phyloP scores from a whole-genome alignment of 2,113 vertebrate genomes.

The Alosa alosa region DNA sequence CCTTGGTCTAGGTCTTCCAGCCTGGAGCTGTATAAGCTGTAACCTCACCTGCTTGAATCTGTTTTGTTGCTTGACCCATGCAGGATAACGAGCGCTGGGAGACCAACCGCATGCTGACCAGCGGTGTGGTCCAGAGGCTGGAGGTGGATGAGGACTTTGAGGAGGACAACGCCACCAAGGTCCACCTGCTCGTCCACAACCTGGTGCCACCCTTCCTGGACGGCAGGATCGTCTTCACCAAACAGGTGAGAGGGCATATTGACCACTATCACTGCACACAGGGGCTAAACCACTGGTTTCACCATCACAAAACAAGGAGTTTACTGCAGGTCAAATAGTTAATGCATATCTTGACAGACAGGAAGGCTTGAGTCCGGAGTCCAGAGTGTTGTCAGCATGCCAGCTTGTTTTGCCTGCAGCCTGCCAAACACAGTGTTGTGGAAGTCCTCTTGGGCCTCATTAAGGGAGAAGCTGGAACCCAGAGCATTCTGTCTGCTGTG shows the following conservation, averaged over 20 bases:
- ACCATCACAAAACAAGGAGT: neutral
- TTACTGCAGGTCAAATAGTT: neutral
- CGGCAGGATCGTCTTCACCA: conserved; percentile 97
- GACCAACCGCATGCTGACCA: conserved; percentile 98
- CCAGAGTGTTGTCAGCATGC: neutral
- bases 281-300: neutral
- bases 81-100: conserved; percentile 99
- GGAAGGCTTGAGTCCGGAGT: neutral
- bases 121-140: conserved; percentile 93
- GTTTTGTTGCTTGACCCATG: neutral
- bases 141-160: conserved; percentile 98
- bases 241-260: conserved; percentile 75
- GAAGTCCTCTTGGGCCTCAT: neutral
- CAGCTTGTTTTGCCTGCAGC: neutral
- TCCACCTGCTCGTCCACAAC: conserved; percentile 95
- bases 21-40: neutral
- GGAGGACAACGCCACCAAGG: conserved; percentile 93
- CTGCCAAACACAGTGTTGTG: neutral
- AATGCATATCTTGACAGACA: neutral
- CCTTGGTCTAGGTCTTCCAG: neutral
- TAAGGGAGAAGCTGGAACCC: neutral
- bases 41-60: neutral
- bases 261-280: neutral
- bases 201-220: conserved; percentile 95
- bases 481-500: neutral